phyloP scores from a whole-genome alignment of 1,140 invertebrate genomes.

The Trichonephila inaurata region DNA sequence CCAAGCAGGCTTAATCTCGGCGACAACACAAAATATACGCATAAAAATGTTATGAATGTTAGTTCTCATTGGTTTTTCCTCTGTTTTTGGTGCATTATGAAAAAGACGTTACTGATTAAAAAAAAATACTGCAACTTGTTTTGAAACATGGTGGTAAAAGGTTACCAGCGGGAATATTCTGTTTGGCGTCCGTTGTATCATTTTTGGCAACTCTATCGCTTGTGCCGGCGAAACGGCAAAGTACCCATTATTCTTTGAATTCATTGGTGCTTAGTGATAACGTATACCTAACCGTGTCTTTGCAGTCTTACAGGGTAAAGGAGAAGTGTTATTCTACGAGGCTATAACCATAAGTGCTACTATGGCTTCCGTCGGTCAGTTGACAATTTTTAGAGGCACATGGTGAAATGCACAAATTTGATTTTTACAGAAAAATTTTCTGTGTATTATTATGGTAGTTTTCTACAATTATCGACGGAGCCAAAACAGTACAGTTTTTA shows the following conservation, averaged over 20 bases:
- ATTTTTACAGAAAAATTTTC: background rate
- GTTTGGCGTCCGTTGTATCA: no score
- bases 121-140: no score
- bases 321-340: slow-evolving; percentile 21
- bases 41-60: no score
- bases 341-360: slow-evolving; percentile 66
- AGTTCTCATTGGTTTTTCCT: no score
- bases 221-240: no score
- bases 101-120: no score
- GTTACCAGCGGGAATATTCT: no score
- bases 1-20: no score
- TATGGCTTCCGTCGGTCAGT: slow-evolving; percentile 29
- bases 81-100: no score
- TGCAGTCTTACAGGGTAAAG: slow-evolving; percentile 35
- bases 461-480: background rate
- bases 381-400: background rate
- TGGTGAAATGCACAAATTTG: background rate
- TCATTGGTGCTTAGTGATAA: slow-evolving; percentile 52
- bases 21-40: no score
- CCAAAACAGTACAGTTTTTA: background rate
- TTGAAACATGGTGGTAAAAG: no score
- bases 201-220: no score
- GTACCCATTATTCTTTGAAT: slow-evolving; percentile 1
- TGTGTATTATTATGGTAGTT: background rate
- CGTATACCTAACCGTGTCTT: slow-evolving; percentile 33